These are phyloP conservation scores for Arbacia lixula DNA, from an alignment of 53 echinoderm and acorn worm genomes.

Conservation along the genomic window DNA sequence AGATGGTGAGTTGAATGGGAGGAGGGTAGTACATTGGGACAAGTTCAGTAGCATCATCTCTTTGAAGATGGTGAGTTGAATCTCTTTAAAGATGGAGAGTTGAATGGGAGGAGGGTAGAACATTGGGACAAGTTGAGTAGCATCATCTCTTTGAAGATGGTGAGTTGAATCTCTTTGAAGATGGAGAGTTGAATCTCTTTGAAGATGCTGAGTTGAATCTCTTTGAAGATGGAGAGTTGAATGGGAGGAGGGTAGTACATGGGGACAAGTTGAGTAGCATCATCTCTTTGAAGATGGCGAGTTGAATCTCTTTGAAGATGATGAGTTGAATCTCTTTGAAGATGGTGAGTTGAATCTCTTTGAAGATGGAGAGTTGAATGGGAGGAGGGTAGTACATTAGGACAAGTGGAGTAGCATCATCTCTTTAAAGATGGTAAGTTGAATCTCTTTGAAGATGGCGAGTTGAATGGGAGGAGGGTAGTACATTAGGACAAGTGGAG, in stretches of 20 bases:
- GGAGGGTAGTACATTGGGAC: conserved; percentile 27
- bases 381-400: conserved; percentile 16
- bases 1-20: neutral
- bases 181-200: too few species aligned
- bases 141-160: too few species aligned
- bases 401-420: neutral
- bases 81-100: neutral
- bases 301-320: too few species aligned
- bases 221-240: neutral
- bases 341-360: too few species aligned
- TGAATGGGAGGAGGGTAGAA: conserved; percentile 14
- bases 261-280: neutral
- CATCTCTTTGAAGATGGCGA: neutral
- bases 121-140: neutral
- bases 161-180: too few species aligned
- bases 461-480: conserved; percentile 5
- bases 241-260: neutral
- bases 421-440: neutral
- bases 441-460: neutral
- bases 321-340: too few species aligned
- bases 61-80: neutral
- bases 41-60: neutral
- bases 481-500: conserved; percentile 7
- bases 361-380: neutral
- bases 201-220: too few species aligned